Base-by-base conservation (phyloP, 2,797 vertebrate species). In the Parambassis ranga region DNA sequence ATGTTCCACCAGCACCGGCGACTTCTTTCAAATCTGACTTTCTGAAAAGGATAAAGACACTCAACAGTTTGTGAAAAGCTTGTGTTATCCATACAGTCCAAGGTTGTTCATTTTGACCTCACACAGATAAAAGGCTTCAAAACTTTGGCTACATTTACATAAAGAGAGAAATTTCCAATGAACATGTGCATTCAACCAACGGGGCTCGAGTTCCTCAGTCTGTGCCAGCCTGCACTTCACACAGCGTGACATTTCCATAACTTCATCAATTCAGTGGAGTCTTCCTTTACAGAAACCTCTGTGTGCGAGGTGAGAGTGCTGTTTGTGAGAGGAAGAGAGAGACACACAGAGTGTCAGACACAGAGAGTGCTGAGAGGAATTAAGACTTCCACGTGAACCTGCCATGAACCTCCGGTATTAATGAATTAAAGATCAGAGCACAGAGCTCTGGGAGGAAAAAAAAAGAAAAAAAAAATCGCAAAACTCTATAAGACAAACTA, bases 351-450 rank as follows among this genome's bases (percentile, higher is more conserved):
- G n/a, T n/a, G 49, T 35, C 16, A 3, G 53, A 58, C 36, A 43
- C 10, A 26, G 11, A 37, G 58, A 70, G 44, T 51, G 53, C 44
- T 30, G 46, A 56, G 67, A 66, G 42, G 57, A 74, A 79, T 53
- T 36, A 23, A 63, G 56, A 49, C 59, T 83, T 73, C 73, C 24
- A 55, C 4, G 49, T 68, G 79, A 84, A 87, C 83, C 66, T 14
- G 39, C 26, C 4, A 26, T 89, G 87, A 91, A 91, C 90, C 69
- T 37, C 38, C 22, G 32, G 53, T 27, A 53, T 67, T 66, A 71
- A 85, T 90, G 85, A 91, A 91, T 90, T 86, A 90, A 90, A 92
- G 85, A 92, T 90, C 83, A 90, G n/a, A 90, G 82, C 73, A 28
- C 47, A 65, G 74, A 43, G 65, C 71, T 43, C 74, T 15, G 61